Evolutionary conservation across 1,140 invertebrate species (phyloP).

Genomic region (Drosophila mojavensis): DNA sequence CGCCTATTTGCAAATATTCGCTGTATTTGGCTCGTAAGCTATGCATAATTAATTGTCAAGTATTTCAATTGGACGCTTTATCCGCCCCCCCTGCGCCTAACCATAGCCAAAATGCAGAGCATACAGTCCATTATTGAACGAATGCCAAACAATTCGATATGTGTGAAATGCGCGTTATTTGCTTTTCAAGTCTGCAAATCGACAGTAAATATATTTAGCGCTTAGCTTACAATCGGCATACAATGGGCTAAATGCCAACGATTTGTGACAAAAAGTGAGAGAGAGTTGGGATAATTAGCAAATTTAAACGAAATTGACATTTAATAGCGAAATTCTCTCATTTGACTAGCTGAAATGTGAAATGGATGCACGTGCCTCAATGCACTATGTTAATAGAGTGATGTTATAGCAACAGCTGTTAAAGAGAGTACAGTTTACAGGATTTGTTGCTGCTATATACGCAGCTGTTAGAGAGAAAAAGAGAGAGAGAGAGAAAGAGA

Average conservation of each 20-base stretch:
- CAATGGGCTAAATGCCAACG: background rate
- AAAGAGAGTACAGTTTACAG: too few relatives aligned
- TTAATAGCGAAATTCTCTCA: too few relatives aligned
- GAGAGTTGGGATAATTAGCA: background rate
- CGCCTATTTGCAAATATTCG: conserved; percentile 11
- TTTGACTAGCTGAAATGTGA: too few relatives aligned
- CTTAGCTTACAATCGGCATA: conserved; percentile 7
- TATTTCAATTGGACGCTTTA: conserved; percentile 40
- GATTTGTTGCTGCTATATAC: too few relatives aligned
- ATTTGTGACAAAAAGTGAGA: background rate
- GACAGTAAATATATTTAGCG: conserved; percentile 37
- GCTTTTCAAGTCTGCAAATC: background rate
- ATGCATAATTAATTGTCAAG: conserved; percentile 71
- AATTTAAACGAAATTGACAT: too few relatives aligned
- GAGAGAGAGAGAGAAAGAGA: too few relatives aligned
- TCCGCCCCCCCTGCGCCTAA: background rate
- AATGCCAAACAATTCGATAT: conserved; percentile 29
- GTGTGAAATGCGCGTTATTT: conserved; percentile 22
- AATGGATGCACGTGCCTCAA: background rate
- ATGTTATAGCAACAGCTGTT: background rate
- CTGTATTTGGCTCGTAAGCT: conserved; percentile 46
- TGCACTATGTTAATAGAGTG: too few relatives aligned
- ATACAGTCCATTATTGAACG: conserved; percentile 35
- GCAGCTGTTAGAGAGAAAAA: too few relatives aligned
- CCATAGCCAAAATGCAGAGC: background rate